These are phyloP conservation scores for Bovichtus variegatus DNA, from an alignment of 2,797 vertebrate genomes.

Conservation along the genomic window DNA sequence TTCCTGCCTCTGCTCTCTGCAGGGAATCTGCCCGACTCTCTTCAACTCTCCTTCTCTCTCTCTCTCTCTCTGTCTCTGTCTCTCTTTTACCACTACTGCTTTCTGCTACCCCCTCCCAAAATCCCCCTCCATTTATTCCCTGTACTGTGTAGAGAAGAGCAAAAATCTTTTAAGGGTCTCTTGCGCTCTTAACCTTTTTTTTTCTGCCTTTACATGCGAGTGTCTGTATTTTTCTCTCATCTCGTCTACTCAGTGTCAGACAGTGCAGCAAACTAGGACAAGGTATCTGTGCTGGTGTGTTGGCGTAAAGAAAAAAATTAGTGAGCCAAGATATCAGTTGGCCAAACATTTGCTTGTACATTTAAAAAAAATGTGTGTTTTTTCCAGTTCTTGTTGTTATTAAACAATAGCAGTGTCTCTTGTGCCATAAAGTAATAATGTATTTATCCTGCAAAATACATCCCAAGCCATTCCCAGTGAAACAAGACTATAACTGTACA, in stretches of 20 bases:
- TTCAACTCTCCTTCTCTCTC: constrained; percentile 29
- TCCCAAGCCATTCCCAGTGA: no score
- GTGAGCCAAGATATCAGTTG: background rate
- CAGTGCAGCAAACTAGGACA: background rate
- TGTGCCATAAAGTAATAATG: background rate
- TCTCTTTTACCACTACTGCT: constrained; percentile 34
- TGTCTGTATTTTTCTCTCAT: constrained; percentile 57
- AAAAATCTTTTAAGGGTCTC: constrained; percentile 60
- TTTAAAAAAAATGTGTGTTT: background rate
- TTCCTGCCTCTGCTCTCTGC: constrained; percentile 56
- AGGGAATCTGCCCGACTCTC: constrained; percentile 42
- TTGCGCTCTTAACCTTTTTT: constrained; percentile 56
- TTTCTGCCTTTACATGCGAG: constrained; percentile 50
- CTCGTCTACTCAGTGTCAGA: constrained; percentile 45
- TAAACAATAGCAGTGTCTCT: background rate
- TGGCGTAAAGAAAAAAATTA: constrained; percentile 11
- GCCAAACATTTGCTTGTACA: background rate
- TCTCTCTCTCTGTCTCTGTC: constrained; percentile 46
- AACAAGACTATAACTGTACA: background rate
- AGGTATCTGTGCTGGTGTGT: background rate
- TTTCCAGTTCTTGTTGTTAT: constrained; percentile 2
- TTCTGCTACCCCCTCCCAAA: background rate
- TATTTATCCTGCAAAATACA: background rate
- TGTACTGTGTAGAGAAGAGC: constrained; percentile 28
- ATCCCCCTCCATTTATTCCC: constrained; percentile 24